These are phyloP conservation scores for Polietes domitor DNA, from an alignment of 2,888 invertebrate genomes.

Conservation along the genomic window DNA sequence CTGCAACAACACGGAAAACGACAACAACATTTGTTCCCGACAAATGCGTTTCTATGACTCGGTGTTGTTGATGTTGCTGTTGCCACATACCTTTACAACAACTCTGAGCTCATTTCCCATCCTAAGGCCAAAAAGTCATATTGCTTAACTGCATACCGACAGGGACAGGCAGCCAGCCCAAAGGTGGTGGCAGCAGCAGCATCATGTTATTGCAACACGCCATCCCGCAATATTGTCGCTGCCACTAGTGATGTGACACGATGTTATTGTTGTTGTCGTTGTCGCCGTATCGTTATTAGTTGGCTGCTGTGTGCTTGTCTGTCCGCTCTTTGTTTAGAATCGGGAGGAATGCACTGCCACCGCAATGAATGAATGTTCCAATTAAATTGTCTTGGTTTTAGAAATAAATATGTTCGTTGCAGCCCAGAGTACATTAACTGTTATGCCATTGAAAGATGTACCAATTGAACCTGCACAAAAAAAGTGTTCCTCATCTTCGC, in stretches of 20 bases:
- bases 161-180: too few relatives aligned
- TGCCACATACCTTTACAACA: neutral
- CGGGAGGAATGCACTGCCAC: neutral
- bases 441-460: too few relatives aligned
- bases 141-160: too few relatives aligned
- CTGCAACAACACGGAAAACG: neutral
- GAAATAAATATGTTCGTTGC: too few relatives aligned
- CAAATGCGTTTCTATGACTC: conserved; percentile 14
- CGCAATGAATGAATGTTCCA: too few relatives aligned
- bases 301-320: neutral
- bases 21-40: neutral
- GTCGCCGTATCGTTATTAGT: too few relatives aligned
- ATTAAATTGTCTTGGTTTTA: too few relatives aligned
- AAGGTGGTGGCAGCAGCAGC: neutral
- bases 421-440: too few relatives aligned
- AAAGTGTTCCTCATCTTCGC: too few relatives aligned
- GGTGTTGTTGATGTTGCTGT: neutral
- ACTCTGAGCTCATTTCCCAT: neutral
- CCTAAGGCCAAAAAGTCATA: conserved; percentile 20
- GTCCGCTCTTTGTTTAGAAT: neutral
- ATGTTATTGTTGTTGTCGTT: neutral
- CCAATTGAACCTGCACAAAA: too few relatives aligned
- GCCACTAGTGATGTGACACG: neutral
- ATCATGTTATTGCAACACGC: conserved; percentile 6
- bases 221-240: conserved; percentile 4